A percentile compares a stretch with the other conserved stretches of the same genome.
Evolutionary conservation across 2,797 vertebrate genomes (phyloP).

Genomic region (Stomatorhinus walkeri): DNA sequence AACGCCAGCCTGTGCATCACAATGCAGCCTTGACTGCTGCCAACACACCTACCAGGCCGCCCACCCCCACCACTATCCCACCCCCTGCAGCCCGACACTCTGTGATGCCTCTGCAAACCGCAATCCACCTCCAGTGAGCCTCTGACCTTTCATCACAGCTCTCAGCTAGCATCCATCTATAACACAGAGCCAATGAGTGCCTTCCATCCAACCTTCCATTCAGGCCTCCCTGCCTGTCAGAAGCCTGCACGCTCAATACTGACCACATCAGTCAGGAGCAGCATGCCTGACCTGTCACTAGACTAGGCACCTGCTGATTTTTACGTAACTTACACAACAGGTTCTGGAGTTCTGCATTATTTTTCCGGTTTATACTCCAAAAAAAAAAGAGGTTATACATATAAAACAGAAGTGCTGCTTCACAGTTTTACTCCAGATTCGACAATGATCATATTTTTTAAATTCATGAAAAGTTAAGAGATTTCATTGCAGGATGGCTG

Average conservation of each 20-base stretch:
- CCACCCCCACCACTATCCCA: neutral
- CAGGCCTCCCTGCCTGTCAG: neutral
- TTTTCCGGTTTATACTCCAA: neutral
- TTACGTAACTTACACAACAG: neutral
- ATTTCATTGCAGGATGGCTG: neutral
- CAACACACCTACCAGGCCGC: neutral
- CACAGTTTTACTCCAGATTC: neutral
- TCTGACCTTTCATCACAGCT: neutral
- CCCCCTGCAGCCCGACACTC: neutral
- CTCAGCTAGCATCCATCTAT: slow-evolving; percentile 25
- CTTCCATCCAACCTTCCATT: slow-evolving; percentile 18
- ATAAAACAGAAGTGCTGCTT: neutral
- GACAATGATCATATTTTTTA: neutral
- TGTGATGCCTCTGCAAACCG: neutral
- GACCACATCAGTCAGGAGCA: slow-evolving; percentile 22
- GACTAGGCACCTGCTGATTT: slow-evolving; percentile 26
- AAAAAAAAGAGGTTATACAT: neutral
- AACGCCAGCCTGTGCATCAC: neutral
- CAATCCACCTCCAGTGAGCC: neutral
- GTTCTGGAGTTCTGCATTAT: slow-evolving; percentile 11
- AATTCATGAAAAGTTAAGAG: neutral
- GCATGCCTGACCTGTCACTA: slow-evolving; percentile 38
- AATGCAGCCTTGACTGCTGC: neutral
- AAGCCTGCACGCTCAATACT: slow-evolving; percentile 32
- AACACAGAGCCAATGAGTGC: slow-evolving; percentile 26